Conservation (phyloP, 2,888 invertebrate genomes). For the Ormyrus rosae region DNA sequence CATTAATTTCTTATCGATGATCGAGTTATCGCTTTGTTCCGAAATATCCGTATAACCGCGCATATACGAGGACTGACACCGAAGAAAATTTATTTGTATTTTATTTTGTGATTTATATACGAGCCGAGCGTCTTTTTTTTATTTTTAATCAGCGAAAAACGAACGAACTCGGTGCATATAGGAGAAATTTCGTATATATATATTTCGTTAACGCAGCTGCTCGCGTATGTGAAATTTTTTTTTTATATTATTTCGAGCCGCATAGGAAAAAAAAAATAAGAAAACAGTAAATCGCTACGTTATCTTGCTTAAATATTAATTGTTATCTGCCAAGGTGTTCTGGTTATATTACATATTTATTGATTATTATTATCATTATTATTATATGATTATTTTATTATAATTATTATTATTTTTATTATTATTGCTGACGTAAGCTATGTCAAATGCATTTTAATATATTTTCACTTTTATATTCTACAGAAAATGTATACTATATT, state of each 20-base stretch:
- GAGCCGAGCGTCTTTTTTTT: conserved; percentile 57
- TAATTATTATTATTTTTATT: conserved; percentile 67
- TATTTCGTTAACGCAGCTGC: conserved; percentile 60
- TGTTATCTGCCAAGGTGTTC: conserved; percentile 75
- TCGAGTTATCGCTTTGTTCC: conserved; percentile 21
- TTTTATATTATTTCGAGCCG: conserved; percentile 60
- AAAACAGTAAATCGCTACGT: conserved; percentile 65
- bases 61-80: conserved; percentile 45
- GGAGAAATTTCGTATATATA: conserved; percentile 47
- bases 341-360: conserved; percentile 76
- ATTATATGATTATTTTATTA: conserved; percentile 63
- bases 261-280: conserved; percentile 49
- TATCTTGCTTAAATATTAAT: conserved; percentile 75
- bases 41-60: conserved; percentile 18
- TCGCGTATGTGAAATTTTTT: conserved; percentile 63
- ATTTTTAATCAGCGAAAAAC: conserved; percentile 58
- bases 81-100: conserved; percentile 57
- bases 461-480: conserved; percentile 75
- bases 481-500: conserved; percentile 73
- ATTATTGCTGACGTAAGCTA: conserved; percentile 70
- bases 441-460: conserved; percentile 76
- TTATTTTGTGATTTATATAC: conserved; percentile 54
- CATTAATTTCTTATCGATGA: conserved; percentile 1
- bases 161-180: conserved; percentile 36
- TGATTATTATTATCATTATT: conserved; percentile 70